Evolutionary conservation across 1,140 invertebrate genomes (phyloP), one percentile per base, ranked within the genome.

Genomic region (Bactericera cockerelli): DNA sequence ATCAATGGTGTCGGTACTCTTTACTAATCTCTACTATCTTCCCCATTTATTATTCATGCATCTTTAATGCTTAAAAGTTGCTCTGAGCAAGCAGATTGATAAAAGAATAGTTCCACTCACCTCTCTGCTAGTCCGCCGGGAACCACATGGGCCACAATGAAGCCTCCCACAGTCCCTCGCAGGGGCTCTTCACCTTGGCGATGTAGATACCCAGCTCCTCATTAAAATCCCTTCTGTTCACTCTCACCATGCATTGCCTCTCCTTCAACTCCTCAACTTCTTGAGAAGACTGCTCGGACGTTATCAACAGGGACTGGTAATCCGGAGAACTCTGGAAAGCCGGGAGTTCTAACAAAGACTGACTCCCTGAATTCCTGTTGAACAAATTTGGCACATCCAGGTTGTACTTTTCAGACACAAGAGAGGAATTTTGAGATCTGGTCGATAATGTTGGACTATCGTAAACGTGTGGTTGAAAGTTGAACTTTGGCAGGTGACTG

Each of bases 161-260:
- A 90, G 14, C 83, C 76, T 14, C 83, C 76, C 16, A 60, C 55
- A 64, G 75, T 77, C 11, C 80, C 65, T 84, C 79, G 58, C 79
- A 77, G 1, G 77, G 72, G 28, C 79, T 74, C 63, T 77, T 79
- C 1, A 82, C 83, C 69, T 87, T 87, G 1, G 86, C 85, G 57
- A 92, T 89, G 65, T 87, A 86, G 64, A 92, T 87, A 1, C 89
- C 89, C 16, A 92, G 69, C 70, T 86, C 86, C 66, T 86, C 82
- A 31, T 75, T 80, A 63, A 72, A 72, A 58, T 67, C 62, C 62
- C 64, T 36, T 65, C 64, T 55, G 61, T 73, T 56, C 79, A 77
- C 60, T 77, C 73, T 64, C 75, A 79, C 14, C 79, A 70, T 16
- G 77, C 74, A 66, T 74, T 75, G 59, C 77, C 79, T 62, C 80